These are phyloP conservation scores for Melanotaenia pygmaea DNA, from an alignment of 2,797 vertebrate species.

Conservation along the genomic window DNA sequence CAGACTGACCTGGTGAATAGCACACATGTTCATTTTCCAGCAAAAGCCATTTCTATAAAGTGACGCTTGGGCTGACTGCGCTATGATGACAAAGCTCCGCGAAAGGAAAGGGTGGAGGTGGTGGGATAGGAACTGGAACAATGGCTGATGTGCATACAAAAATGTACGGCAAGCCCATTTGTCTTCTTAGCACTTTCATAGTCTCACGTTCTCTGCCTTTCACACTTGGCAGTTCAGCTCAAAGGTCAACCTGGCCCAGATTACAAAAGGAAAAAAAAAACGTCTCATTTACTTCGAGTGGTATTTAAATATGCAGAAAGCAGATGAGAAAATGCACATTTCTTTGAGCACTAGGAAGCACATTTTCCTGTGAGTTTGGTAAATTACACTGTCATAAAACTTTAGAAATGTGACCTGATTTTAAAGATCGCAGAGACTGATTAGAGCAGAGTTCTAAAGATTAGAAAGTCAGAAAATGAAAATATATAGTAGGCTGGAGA, in stretches of 20 bases:
- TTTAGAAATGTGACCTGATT: not conserved
- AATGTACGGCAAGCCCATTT: constrained; percentile 52
- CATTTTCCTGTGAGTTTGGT: not conserved
- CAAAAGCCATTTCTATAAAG: constrained; percentile 42
- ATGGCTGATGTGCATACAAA: constrained; percentile 52
- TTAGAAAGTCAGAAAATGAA: not conserved
- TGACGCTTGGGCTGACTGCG: constrained; percentile 3
- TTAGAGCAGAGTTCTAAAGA: not conserved
- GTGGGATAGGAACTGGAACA: constrained; percentile 54
- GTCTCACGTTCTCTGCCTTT: constrained; percentile 11
- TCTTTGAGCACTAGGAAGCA: not conserved
- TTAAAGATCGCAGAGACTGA: not conserved
- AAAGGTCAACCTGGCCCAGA: constrained; percentile 6
- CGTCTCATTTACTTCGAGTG: not conserved
- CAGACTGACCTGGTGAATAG: constrained; percentile 37
- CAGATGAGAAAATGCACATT: not conserved
- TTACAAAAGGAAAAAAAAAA: not conserved
- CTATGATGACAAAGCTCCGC: constrained; percentile 30
- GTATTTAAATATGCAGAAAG: not conserved
- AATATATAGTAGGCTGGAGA: no score
- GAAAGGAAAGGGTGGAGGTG: constrained; percentile 35
- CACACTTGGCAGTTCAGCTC: constrained; percentile 3
- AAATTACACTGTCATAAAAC: not conserved
- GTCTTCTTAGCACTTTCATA: constrained; percentile 57
- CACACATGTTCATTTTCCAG: constrained; percentile 52